Percentiles rank a stretch among this genome's conserved stretches.
phyloP scores from a whole-genome alignment of 2,888 invertebrate species.

The Drosophila imparisetae region DNA sequence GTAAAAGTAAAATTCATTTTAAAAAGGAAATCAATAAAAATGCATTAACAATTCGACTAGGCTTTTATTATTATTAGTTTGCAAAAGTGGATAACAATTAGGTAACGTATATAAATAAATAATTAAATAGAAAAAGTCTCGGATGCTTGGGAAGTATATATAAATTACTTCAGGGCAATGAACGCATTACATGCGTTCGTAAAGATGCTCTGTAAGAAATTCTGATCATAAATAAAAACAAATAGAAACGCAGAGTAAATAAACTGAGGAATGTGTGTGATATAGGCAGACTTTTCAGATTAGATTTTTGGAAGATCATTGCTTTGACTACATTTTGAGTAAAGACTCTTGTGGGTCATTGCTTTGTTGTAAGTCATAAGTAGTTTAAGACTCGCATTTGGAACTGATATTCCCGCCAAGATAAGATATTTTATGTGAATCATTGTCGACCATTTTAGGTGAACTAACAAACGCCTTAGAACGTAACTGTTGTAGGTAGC shows the following conservation, averaged over 20 bases:
- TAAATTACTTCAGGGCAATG: background rate
- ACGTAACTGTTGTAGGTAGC: conserved; percentile 62
- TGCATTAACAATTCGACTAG: background rate
- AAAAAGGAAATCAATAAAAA: background rate
- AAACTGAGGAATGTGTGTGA: background rate
- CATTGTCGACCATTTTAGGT: conserved; percentile 24
- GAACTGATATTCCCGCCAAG: background rate
- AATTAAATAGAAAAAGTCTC: background rate
- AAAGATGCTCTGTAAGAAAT: background rate
- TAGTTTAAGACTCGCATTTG: background rate
- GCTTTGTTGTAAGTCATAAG: background rate
- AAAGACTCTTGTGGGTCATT: background rate
- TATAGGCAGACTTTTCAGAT: background rate
- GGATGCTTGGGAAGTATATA: background rate
- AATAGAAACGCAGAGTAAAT: background rate
- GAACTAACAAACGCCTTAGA: conserved; percentile 10
- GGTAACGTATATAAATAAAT: background rate
- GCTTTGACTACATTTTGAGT: background rate
- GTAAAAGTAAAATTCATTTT: background rate
- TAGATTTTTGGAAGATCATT: background rate
- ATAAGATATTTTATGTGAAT: conserved; percentile 5
- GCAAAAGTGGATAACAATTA: background rate
- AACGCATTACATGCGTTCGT: background rate
- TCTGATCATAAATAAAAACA: background rate
- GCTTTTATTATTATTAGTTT: conserved; percentile 1